Evolutionary conservation across 1,140 invertebrate genomes (phyloP), one percentile per base, ranked within the genome.

Genomic region (Cheumatopsyche charites): DNA sequence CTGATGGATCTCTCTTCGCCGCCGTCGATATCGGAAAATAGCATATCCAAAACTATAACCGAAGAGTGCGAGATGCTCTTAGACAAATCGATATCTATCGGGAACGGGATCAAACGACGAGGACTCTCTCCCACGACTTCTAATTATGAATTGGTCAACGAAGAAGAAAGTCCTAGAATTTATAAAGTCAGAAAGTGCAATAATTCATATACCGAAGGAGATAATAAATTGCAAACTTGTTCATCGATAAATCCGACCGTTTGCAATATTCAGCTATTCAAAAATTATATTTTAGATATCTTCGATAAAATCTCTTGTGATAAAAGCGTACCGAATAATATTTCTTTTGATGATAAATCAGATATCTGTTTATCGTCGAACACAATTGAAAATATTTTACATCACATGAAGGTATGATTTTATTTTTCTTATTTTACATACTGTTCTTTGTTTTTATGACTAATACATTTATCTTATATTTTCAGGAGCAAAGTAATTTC

Each of bases 161-260:
- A 77, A 75, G 77, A 82, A 47, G 81, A 85, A 70, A 85, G 85
- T 77, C 87, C 87, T 19, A 80, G 84, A 11, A 77, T 86, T 55
- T 85, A 86, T 6, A 88, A 88, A 79, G 79, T 88, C 43, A 80
- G 86, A 74, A 85, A 80, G 82, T 87, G 80, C 79, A 80, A 73
- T 77, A 79, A 81, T 62, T 17, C 11, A 19, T 21, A 26, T 65
- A 19, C 26, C n/a, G 62, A 41, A 23, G 15, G 26, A 62, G 23
- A 62, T 23, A 26, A 0, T 21, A 1, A 17, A 43, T 21, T n/a
- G 4, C 36, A 62, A 62, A 62, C 25, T 62, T 62, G 23, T 26
- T 25, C 29, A 6, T 36, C 29, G 9, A 36, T 36, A 36, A 26
- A n/a, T 62, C 1, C 58, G 5, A 11, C 19, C 11, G 29, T 21